Percentiles rank a stretch among this genome's conserved stretches.
phyloP scores from a whole-genome alignment of 2,888 invertebrate species.

The Ligdia adustata region DNA sequence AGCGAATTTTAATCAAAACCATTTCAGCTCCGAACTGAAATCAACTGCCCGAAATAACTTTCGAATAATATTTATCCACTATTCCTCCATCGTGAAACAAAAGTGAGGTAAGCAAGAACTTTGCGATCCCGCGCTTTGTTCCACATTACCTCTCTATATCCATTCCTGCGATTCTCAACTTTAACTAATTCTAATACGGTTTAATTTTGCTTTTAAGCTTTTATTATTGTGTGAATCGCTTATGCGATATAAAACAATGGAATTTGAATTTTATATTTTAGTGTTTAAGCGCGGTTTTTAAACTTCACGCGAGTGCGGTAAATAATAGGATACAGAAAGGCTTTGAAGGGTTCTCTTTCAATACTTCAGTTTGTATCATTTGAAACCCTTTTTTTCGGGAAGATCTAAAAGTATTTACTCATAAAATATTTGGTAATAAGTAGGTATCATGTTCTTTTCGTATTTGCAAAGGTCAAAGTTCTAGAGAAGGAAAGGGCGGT shows the following conservation, averaged over 20 bases:
- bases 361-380: slow-evolving; percentile 35
- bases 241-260: slow-evolving; percentile 36
- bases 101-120: slow-evolving; percentile 61
- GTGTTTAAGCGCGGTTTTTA: slow-evolving; percentile 32
- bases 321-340: slow-evolving; percentile 28
- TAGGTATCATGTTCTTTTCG: slow-evolving; percentile 20
- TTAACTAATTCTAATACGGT: slow-evolving; percentile 18
- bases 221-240: slow-evolving; percentile 33
- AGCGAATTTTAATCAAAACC: slow-evolving; percentile 58
- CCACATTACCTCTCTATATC: slow-evolving; percentile 29
- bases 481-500: too few species aligned
- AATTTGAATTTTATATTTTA: slow-evolving; percentile 37
- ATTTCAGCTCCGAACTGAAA: slow-evolving; percentile 56
- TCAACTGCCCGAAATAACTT: slow-evolving; percentile 62
- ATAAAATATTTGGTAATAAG: slow-evolving; percentile 29
- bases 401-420: slow-evolving; percentile 24
- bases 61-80: slow-evolving; percentile 68
- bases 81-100: slow-evolving; percentile 65
- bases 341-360: slow-evolving; percentile 30
- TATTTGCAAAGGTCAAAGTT: too few species aligned
- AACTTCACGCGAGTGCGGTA: slow-evolving; percentile 17
- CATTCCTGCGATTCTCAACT: slow-evolving; percentile 40
- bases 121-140: slow-evolving; percentile 43
- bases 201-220: slow-evolving; percentile 19
- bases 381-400: slow-evolving; percentile 28